A percentile compares a stretch with the other conserved stretches of the same genome.
Evolutionary conservation across 2,888 invertebrate species (phyloP).

Genomic region (Megamerina dolium): DNA sequence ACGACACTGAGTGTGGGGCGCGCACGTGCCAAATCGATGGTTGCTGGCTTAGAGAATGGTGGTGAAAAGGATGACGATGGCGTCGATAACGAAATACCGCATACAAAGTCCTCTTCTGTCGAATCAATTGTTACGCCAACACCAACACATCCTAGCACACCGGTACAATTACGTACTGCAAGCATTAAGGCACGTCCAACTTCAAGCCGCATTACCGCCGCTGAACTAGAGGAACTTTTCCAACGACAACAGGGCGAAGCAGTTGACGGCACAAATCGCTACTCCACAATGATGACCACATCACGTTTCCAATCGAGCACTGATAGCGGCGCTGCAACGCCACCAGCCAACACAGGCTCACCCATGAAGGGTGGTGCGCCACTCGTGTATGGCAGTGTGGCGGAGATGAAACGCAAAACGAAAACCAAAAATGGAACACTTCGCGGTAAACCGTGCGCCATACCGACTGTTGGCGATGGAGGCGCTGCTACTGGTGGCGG

Average conservation of each 20-base stretch:
- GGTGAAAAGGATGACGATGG: slow-evolving; percentile 62
- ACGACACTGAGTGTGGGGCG: slow-evolving; percentile 91
- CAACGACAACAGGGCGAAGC: slow-evolving; percentile 71
- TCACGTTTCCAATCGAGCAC: slow-evolving; percentile 64
- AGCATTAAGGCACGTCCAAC: slow-evolving; percentile 85
- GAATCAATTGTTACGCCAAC: slow-evolving; percentile 65
- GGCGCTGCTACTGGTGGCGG: too few relatives aligned
- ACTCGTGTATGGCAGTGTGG: slow-evolving; percentile 84
- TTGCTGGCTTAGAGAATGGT: slow-evolving; percentile 72
- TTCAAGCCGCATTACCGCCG: slow-evolving; percentile 81
- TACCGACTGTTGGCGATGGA: slow-evolving; percentile 45
- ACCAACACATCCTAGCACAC: slow-evolving; percentile 56
- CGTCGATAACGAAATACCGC: too few relatives aligned
- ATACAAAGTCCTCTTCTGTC: slow-evolving; percentile 73
- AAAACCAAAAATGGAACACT: slow-evolving; percentile 46
- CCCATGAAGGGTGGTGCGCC: slow-evolving; percentile 62
- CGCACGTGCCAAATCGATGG: slow-evolving; percentile 87
- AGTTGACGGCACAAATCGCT: slow-evolving; percentile 50
- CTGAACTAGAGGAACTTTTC: slow-evolving; percentile 88
- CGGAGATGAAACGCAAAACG: slow-evolving; percentile 85
- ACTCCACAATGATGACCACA: slow-evolving; percentile 63
- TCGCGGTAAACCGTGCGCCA: slow-evolving; percentile 47
- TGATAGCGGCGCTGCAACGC: slow-evolving; percentile 56
- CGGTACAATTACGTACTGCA: slow-evolving; percentile 76
- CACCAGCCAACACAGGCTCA: slow-evolving; percentile 55